Percentiles rank a stretch among this genome's conserved stretches.
Evolutionary conservation across 2,888 invertebrate species (phyloP).

Genomic region (Sarcophaga rosellei): DNA sequence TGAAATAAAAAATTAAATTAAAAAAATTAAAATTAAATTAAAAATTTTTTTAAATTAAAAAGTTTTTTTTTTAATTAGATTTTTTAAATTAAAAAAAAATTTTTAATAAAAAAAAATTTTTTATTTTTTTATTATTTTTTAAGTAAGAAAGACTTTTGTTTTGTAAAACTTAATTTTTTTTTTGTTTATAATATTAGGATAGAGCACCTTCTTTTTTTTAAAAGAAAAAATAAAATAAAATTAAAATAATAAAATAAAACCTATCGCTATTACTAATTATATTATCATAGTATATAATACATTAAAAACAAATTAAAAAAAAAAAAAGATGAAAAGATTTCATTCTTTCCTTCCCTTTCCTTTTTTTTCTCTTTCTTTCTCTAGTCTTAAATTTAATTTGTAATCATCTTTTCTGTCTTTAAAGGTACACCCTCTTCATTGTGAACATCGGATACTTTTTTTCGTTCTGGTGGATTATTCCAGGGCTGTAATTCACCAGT

Average conservation of each 20-base stretch:
- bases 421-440: constrained; percentile 81
- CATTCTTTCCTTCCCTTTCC: no score
- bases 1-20: no score
- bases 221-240: background rate
- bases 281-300: constrained; percentile 13
- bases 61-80: no score
- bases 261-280: background rate
- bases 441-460: constrained; percentile 70
- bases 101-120: no score
- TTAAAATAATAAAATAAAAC: background rate
- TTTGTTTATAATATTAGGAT: constrained; percentile 23
- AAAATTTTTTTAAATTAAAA: no score
- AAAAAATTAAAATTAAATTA: no score
- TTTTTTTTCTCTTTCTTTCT: background rate
- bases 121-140: background rate
- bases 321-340: no score
- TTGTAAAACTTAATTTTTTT: background rate
- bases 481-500: constrained; percentile 85
- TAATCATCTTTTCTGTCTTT: constrained; percentile 76
- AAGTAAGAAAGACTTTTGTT: constrained; percentile 27
- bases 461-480: constrained; percentile 81
- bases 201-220: constrained; percentile 30
- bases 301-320: constrained; percentile 31
- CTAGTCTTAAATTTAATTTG: constrained; percentile 63
- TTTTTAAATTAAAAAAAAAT: no score